Evolutionary conservation across 2,797 vertebrate species (phyloP).

Genomic region (Sebastes itinus): DNA sequence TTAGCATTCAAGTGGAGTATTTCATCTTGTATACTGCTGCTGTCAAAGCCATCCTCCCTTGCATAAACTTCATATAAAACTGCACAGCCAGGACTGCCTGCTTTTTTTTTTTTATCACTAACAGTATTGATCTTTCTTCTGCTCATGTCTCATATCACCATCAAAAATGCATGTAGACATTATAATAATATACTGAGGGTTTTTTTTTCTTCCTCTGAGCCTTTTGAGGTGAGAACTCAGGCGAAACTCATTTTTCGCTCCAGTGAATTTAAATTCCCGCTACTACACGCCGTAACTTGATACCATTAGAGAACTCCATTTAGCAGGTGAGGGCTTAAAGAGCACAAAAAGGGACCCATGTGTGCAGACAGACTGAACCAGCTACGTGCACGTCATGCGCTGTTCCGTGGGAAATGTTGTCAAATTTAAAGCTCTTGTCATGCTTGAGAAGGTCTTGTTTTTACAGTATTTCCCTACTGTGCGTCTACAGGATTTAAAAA

Average conservation of each 20-base stretch:
- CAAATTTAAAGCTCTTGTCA: not conserved
- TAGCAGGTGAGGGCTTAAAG: slow-evolving; percentile 39
- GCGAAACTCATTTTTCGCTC: slow-evolving; percentile 58
- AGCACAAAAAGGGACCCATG: slow-evolving; percentile 21
- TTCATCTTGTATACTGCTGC: slow-evolving; percentile 10
- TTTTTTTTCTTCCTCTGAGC: slow-evolving; percentile 7
- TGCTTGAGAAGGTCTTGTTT: slow-evolving; percentile 4
- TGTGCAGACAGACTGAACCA: slow-evolving; percentile 5
- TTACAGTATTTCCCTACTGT: not conserved
- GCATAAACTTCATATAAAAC: slow-evolving; percentile 23
- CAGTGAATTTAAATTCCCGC: slow-evolving; percentile 42
- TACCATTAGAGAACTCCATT: slow-evolving; percentile 39
- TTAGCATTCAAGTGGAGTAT: slow-evolving; percentile 23
- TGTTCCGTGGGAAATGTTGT: not conserved
- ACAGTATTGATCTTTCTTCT: slow-evolving; percentile 27
- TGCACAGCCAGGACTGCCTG: slow-evolving; percentile 2
- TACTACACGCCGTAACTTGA: slow-evolving; percentile 44
- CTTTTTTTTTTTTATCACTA: not conserved
- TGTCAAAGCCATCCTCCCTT: slow-evolving; percentile 21
- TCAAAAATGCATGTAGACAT: slow-evolving; percentile 15
- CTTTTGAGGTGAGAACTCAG: slow-evolving; percentile 44
- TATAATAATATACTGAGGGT: slow-evolving; percentile 5
- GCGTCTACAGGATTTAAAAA: not conserved
- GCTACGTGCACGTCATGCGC: not conserved
- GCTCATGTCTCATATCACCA: slow-evolving; percentile 26